Evolutionary conservation across 2,113 vertebrate genomes (phyloP).

Genomic region (Rhagologus leucostigma): DNA sequence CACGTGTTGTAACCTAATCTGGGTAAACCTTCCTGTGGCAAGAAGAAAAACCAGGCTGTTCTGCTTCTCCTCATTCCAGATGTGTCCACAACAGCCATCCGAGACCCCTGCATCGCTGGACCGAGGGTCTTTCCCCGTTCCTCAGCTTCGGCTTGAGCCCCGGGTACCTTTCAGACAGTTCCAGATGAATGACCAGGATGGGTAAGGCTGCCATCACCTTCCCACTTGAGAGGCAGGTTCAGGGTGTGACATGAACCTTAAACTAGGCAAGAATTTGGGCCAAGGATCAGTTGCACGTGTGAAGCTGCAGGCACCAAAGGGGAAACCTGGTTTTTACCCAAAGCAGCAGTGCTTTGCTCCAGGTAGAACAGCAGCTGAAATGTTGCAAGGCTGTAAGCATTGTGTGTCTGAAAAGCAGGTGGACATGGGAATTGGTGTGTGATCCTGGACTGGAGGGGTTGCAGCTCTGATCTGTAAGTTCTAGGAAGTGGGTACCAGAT

Average conservation of each 20-base stretch:
- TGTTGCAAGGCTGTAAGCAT: not conserved
- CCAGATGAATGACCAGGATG: conserved; percentile 85
- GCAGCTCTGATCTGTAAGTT: not conserved
- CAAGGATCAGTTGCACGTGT: not conserved
- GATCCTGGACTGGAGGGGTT: not conserved
- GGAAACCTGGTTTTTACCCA: not conserved
- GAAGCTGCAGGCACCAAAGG: not conserved
- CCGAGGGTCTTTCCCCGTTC: conserved; percentile 75
- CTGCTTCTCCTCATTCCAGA: conserved; percentile 71
- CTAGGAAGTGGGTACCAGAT: not conserved
- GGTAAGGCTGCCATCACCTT: conserved; percentile 74
- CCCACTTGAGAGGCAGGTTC: not conserved
- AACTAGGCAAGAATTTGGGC: not conserved
- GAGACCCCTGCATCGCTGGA: conserved; percentile 79
- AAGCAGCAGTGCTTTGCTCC: not conserved
- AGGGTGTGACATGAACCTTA: not conserved
- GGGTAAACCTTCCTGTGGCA: not conserved
- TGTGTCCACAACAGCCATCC: conserved; percentile 91
- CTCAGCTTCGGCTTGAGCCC: conserved; percentile 88
- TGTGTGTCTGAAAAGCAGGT: not conserved
- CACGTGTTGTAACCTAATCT: not conserved
- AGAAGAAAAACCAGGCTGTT: not conserved
- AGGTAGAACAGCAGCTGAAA: not conserved
- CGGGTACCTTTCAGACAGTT: conserved; percentile 86
- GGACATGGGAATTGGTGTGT: not conserved